Base-by-base conservation (phyloP, 1,140 invertebrate genomes). In the Neuroterus valhalla region DNA sequence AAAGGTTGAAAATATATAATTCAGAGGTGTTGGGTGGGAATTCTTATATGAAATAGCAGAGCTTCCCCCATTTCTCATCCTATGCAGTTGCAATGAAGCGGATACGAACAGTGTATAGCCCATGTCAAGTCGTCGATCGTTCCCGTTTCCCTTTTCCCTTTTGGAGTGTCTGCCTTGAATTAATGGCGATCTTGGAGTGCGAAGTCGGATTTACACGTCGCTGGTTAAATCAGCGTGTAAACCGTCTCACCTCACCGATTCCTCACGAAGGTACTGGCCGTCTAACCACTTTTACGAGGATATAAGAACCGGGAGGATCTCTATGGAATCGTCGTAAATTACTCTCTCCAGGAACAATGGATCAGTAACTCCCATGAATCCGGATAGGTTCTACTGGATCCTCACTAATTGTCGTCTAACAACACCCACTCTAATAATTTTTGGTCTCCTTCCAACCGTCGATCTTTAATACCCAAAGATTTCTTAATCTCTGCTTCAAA, bases 151-250 rank as follows among this genome's bases (percentile, higher is more conserved):
- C 31, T 62, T 62, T 62, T 62, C 31, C 52, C 55, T 62, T 62
- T 62, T 62, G 23, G 55, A 62, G 55, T 62, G 26, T 62, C 55
- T 62, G n/a, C 55, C 55, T 62, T 62, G 21, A 62, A 62, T 62
- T 62, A 62, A 62, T 62, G 55, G 23, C 55, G 26, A 62, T 62
- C 55, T 62, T 55, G 23, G 50, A 62, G 55, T 62, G 55, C 55
- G 55, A 62, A 62, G 55, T 62, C 55, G 55, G 55, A 62, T 62
- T 62, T 62, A 62, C 55, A 62, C 55, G 55, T 62, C 55, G 55
- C 55, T 62, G 55, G 55, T 23, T 62, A 62, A 62, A 62, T 62
- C 55, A 62, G 23, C 55, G 55, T 62, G 55, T 62, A 62, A 62
- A 62, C 26, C 55, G 55, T 62, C 55, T 62, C 55, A 62, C 55